Percentiles rank a stretch among this genome's conserved stretches.
Conservation (phyloP, 2,888 invertebrate genomes). For the Synergus japonicus region DNA sequence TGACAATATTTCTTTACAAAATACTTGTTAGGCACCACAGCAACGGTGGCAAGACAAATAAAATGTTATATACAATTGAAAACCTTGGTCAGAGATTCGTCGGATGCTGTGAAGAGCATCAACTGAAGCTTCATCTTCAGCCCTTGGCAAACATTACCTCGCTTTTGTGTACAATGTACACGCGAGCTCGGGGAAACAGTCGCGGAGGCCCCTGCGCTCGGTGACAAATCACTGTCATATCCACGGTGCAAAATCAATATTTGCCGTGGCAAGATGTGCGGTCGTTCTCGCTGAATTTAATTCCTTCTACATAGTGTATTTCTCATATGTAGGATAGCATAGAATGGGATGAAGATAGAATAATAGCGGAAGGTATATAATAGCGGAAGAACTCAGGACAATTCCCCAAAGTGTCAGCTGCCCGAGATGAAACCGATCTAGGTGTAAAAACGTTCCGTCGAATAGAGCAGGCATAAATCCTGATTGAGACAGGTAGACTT, state of each 20-base stretch:
- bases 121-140: constrained; percentile 38
- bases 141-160: constrained; percentile 54
- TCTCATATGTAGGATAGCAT: constrained; percentile 24
- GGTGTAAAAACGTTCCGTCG: constrained; percentile 4
- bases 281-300: constrained; percentile 37
- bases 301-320: constrained; percentile 30
- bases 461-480: constrained; percentile 30
- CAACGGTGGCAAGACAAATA: constrained; percentile 21
- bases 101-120: constrained; percentile 46
- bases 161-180: constrained; percentile 55
- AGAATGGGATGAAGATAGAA: neutral
- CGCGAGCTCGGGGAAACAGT: constrained; percentile 50
- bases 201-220: constrained; percentile 46
- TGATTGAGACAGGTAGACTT: constrained; percentile 35
- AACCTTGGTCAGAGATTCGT: constrained; percentile 14
- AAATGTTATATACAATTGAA: neutral
- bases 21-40: constrained; percentile 44
- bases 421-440: constrained; percentile 27
- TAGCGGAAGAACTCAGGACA: neutral
- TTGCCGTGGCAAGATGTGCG: constrained; percentile 66
- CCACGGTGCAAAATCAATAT: constrained; percentile 74
- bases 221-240: constrained; percentile 74
- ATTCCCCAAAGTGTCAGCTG: constrained; percentile 15
- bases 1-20: constrained; percentile 53
- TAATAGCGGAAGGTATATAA: constrained; percentile 4